phyloP scores from a whole-genome alignment of 2,113 vertebrate genomes.

The Microtus oregoni region DNA sequence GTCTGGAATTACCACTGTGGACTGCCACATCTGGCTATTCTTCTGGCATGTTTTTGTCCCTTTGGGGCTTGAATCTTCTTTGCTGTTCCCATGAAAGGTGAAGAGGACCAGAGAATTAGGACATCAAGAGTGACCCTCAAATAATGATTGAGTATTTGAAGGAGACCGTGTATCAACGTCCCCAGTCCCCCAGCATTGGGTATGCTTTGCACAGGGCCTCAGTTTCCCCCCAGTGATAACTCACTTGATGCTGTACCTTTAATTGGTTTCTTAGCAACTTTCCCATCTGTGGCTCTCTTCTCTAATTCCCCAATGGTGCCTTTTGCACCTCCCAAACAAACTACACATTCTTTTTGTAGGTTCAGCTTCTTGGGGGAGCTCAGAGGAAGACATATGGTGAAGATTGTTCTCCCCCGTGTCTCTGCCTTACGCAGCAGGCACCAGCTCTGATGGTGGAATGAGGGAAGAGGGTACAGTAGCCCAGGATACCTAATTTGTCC shows the following conservation, averaged over 20 bases:
- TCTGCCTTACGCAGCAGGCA: background rate
- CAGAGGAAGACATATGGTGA: background rate
- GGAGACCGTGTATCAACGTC: background rate
- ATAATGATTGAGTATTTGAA: background rate
- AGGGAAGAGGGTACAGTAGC: background rate
- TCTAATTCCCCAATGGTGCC: background rate
- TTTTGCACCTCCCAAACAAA: constrained; percentile 34
- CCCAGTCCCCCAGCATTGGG: background rate
- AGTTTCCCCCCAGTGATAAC: background rate
- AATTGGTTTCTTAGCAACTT: background rate
- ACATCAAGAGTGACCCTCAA: background rate
- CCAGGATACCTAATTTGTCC: background rate
- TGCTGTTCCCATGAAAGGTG: background rate
- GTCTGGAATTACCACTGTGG: background rate
- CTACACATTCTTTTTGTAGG: background rate
- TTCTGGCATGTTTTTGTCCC: background rate
- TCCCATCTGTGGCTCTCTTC: background rate
- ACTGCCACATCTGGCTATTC: background rate
- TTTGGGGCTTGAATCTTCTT: background rate
- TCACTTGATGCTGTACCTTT: background rate
- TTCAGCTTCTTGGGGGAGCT: background rate
- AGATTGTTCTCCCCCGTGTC: background rate
- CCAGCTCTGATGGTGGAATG: background rate
- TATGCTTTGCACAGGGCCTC: background rate
- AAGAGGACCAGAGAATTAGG: background rate